Evolutionary conservation across 1,140 invertebrate genomes (phyloP).

Genomic region (Micrasema minimum): DNA sequence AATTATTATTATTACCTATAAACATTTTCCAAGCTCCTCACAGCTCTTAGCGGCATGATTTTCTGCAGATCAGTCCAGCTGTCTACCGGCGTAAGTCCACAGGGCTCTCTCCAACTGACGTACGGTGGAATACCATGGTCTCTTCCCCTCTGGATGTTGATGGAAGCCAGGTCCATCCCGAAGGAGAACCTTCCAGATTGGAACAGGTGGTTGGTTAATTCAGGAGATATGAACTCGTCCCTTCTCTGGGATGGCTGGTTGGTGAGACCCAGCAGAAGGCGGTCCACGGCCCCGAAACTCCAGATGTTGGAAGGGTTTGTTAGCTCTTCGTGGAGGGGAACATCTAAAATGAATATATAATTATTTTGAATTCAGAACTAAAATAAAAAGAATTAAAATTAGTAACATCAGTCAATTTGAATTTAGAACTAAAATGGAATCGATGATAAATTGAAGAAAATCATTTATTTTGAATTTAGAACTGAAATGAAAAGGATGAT

Average conservation of each 20-base stretch:
- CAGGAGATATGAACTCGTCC: slow-evolving; percentile 84
- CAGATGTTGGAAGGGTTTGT: slow-evolving; percentile 73
- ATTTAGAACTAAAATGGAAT: too few relatives aligned
- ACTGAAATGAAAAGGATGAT: too few relatives aligned
- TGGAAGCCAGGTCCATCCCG: slow-evolving; percentile 89
- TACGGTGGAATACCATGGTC: slow-evolving; percentile 92
- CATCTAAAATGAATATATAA: slow-evolving; percentile 71
- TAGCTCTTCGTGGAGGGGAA: slow-evolving; percentile 81
- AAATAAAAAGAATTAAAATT: neutral
- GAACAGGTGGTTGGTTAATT: slow-evolving; percentile 90
- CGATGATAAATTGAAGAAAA: too few relatives aligned
- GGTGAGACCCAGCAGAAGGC: slow-evolving; percentile 79
- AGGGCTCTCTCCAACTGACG: slow-evolving; percentile 82
- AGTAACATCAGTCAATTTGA: too few relatives aligned
- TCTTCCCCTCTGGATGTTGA: slow-evolving; percentile 89
- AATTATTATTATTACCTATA: slow-evolving; percentile 68
- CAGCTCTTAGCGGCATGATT: slow-evolving; percentile 75
- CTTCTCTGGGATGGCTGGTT: slow-evolving; percentile 82
- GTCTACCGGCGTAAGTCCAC: slow-evolving; percentile 76
- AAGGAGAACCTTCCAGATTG: slow-evolving; percentile 77
- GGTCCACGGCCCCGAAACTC: slow-evolving; percentile 81
- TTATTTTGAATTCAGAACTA: neutral
- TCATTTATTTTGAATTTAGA: too few relatives aligned
- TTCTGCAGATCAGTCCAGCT: slow-evolving; percentile 81
- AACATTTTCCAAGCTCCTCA: slow-evolving; percentile 71